phyloP scores from a whole-genome alignment of 2,113 vertebrate species.

The Colaptes auratus region DNA sequence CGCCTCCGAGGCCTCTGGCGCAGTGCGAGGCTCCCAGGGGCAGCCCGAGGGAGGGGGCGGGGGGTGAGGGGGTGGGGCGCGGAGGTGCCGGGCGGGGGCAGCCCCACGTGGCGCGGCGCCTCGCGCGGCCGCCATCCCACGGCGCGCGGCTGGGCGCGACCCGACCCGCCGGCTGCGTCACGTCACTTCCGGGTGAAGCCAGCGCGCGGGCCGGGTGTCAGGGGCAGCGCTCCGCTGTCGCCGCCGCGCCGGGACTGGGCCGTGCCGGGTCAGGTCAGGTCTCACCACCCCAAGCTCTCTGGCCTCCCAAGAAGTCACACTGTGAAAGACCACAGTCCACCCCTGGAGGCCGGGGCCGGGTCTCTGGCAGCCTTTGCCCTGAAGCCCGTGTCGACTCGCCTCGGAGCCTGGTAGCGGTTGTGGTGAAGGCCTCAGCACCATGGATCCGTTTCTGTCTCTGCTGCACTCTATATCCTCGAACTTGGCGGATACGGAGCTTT shows the following conservation, averaged over 20 bases:
- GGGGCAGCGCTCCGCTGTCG: rapidly evolving
- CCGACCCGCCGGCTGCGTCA: rapidly evolving
- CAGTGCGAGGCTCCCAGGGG: rapidly evolving
- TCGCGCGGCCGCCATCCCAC: not conserved
- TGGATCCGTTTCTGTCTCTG: slow-evolving; percentile 56
- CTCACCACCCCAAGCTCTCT: rapidly evolving
- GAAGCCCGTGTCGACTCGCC: too few species aligned
- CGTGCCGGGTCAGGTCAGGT: rapidly evolving
- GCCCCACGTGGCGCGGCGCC: too few species aligned
- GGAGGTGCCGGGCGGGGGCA: too few species aligned
- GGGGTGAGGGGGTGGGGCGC: too few species aligned
- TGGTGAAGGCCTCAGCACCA: not conserved
- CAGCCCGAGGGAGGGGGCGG: rapidly evolving
- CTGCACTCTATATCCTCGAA: slow-evolving; percentile 67
- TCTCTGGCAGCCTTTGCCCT: too few species aligned
- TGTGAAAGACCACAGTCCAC: not conserved
- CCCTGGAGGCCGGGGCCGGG: not conserved
- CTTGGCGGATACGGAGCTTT: slow-evolving; percentile 27
- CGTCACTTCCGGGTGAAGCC: not conserved
- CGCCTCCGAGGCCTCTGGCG: rapidly evolving
- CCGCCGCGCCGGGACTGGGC: rapidly evolving
- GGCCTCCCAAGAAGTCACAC: rapidly evolving
- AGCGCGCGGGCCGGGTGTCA: not conserved
- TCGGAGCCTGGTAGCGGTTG: too few species aligned
- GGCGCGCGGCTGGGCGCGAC: too few species aligned